Percentiles rank a stretch among this genome's conserved stretches.
phyloP scores from a whole-genome alignment of 2,797 vertebrate genomes.

The Diceros bicornis region DNA sequence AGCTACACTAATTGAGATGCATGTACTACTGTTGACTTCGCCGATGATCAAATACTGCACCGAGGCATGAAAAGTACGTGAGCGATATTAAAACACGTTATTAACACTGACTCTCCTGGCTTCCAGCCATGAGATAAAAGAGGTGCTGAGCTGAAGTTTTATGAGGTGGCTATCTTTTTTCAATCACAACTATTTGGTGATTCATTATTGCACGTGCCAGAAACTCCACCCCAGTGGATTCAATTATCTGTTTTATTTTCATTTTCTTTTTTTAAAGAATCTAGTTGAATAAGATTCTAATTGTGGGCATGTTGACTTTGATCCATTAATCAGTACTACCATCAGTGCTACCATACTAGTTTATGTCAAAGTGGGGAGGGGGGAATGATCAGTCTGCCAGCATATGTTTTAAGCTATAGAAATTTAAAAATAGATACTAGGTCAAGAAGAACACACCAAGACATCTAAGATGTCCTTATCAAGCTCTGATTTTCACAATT shows the following conservation, averaged over 20 bases:
- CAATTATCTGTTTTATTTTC: constrained; percentile 33
- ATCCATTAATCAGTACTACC: not conserved
- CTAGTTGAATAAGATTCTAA: not conserved
- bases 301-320: constrained; percentile 24
- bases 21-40: not conserved
- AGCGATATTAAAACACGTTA: not conserved
- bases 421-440: not conserved
- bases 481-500: constrained; percentile 13
- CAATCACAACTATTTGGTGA: constrained; percentile 44
- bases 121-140: constrained; percentile 13
- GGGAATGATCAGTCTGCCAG: not conserved
- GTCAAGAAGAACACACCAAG: not conserved
- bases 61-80: not conserved
- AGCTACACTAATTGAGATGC: not conserved
- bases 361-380: not conserved
- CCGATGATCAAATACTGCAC: not conserved
- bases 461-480: not conserved
- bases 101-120: not conserved
- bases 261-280: not conserved
- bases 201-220: constrained; percentile 57
- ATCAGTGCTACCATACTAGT: not conserved
- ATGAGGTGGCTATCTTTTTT: constrained; percentile 33
- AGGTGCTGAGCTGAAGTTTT: constrained; percentile 17
- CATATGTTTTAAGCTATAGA: not conserved
- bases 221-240: constrained; percentile 15